A percentile compares a stretch with the other conserved stretches of the same genome.
Evolutionary conservation across 1,140 invertebrate species (phyloP).

Genomic region (Gonioctena quinquepunctata): DNA sequence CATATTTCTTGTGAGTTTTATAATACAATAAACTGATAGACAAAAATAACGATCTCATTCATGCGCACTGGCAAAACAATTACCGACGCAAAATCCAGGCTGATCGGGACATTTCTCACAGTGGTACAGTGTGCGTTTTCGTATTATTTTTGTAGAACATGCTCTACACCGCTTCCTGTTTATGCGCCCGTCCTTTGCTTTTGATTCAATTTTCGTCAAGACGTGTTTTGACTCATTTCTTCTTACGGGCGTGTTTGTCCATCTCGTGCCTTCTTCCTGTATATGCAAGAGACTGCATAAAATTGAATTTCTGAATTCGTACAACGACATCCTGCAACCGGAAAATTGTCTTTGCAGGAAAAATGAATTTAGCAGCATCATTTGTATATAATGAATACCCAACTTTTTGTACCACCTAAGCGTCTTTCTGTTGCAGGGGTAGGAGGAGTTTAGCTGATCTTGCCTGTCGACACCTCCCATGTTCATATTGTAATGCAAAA

Average conservation of each 20-base stretch:
- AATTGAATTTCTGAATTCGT: conserved; percentile 1
- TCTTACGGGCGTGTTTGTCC: neutral
- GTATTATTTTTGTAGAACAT: neutral
- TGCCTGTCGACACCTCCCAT: conserved; percentile 48
- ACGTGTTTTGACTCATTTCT: neutral
- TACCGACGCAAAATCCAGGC: conserved; percentile 8
- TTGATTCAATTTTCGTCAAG: neutral
- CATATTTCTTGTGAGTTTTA: too few species aligned
- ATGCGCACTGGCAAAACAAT: too few species aligned
- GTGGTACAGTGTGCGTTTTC: conserved; percentile 1
- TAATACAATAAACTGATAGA: too few species aligned
- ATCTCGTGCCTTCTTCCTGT: too few species aligned
- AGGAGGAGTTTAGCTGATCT: conserved; percentile 50
- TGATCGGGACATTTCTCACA: conserved; percentile 5
- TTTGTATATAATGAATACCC: conserved; percentile 25
- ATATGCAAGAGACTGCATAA: neutral
- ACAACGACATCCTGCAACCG: neutral
- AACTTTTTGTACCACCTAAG: conserved; percentile 48
- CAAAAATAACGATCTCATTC: too few species aligned
- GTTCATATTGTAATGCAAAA: conserved; percentile 45
- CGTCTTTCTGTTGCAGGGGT: conserved; percentile 43
- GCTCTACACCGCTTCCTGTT: neutral
- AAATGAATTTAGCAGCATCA: conserved; percentile 24
- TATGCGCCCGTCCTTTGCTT: neutral
- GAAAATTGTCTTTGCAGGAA: conserved; percentile 16